Percentiles rank a stretch among this genome's conserved stretches.
phyloP scores from a whole-genome alignment of 2,113 vertebrate genomes.

The Takifugu bimaculatus region DNA sequence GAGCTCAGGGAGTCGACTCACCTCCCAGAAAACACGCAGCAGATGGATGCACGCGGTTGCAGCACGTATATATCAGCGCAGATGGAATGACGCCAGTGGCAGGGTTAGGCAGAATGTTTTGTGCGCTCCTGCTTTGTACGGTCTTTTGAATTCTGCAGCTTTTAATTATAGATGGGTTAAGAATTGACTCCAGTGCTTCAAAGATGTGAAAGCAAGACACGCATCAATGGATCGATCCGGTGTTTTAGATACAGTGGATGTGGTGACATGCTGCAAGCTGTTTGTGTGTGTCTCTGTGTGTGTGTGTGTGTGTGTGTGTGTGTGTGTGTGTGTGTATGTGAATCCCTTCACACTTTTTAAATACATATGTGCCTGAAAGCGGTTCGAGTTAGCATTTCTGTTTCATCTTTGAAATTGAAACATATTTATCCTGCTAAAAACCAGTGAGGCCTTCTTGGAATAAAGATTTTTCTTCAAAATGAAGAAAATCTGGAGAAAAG shows the following conservation, averaged over 20 bases:
- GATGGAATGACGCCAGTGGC: slow-evolving; percentile 18
- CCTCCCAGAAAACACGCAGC: slow-evolving; percentile 2
- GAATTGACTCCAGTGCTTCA: not conserved
- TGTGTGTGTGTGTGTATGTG: not conserved
- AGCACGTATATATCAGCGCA: slow-evolving; percentile 3
- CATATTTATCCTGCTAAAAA: not conserved
- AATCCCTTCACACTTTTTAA: not conserved
- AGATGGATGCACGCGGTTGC: slow-evolving; percentile 5
- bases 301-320: too few relatives aligned
- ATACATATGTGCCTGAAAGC: not conserved
- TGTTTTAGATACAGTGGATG: not conserved
- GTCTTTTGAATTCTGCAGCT: not conserved
- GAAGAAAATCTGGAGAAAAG: too few relatives aligned
- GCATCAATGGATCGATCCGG: slow-evolving; percentile 9
- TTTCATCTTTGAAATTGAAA: not conserved
- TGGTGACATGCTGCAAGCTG: not conserved
- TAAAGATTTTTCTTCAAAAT: too few relatives aligned
- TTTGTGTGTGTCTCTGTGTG: slow-evolving; percentile 6
- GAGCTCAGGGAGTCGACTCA: not conserved
- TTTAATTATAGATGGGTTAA: slow-evolving; percentile 13
- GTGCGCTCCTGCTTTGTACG: slow-evolving; percentile 2
- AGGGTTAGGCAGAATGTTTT: not conserved
- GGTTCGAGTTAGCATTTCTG: not conserved
- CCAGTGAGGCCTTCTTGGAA: too few relatives aligned
- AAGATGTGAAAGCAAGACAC: slow-evolving; percentile 6